These are phyloP conservation scores for Bellardia bayeri DNA, from an alignment of 2,888 invertebrate species.

Conservation along the genomic window DNA sequence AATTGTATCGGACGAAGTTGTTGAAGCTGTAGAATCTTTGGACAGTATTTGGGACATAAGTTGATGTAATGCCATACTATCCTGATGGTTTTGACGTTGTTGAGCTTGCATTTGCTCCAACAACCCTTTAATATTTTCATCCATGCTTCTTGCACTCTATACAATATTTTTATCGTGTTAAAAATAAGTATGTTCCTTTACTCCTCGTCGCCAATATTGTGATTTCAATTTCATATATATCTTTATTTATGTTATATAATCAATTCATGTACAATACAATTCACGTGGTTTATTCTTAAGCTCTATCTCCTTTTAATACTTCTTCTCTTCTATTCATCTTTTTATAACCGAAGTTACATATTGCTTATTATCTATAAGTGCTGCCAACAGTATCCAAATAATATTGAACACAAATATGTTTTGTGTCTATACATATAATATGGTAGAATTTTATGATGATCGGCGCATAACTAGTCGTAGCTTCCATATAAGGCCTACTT, in stretches of 20 bases:
- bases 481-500: too few relatives aligned
- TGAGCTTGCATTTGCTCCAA: slow-evolving; percentile 13
- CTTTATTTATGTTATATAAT: not conserved
- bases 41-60: slow-evolving; percentile 20
- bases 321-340: not conserved
- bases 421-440: too few relatives aligned
- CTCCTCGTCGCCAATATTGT: slow-evolving; percentile 27
- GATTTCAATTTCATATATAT: slow-evolving; percentile 22
- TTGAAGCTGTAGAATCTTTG: not conserved
- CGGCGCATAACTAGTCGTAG: too few relatives aligned
- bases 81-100: not conserved
- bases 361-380: slow-evolving; percentile 5
- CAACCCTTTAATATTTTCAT: slow-evolving; percentile 38
- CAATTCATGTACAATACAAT: not conserved
- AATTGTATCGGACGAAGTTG: too few relatives aligned
- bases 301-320: not conserved
- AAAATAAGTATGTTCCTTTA: slow-evolving; percentile 7
- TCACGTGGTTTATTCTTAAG: not conserved
- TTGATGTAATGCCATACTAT: slow-evolving; percentile 40
- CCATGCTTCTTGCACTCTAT: slow-evolving; percentile 7
- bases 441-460: too few relatives aligned
- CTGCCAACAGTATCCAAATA: not conserved
- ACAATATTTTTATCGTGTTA: slow-evolving; percentile 2
- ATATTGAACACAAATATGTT: too few relatives aligned
- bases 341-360: not conserved